Evolutionary conservation across 2,888 invertebrate genomes (phyloP).

Genomic region (Tenthredo scrophulariae): DNA sequence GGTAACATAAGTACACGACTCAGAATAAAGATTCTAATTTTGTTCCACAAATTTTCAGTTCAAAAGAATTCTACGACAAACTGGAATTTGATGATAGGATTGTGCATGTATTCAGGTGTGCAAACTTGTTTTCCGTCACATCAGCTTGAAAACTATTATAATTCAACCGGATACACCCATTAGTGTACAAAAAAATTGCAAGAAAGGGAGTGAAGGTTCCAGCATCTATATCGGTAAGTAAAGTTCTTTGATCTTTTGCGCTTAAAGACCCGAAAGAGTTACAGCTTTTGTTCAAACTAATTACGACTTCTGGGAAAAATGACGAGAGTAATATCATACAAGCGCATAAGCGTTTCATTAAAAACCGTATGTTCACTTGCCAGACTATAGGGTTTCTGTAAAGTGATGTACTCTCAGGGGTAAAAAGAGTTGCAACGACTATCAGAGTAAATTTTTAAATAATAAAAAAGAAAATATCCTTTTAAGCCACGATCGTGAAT

Average conservation of each 20-base stretch:
- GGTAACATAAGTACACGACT: too few species aligned
- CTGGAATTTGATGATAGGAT: too few species aligned
- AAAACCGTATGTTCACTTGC: background rate
- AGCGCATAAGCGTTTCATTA: background rate
- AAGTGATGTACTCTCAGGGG: background rate
- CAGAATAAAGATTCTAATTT: too few species aligned
- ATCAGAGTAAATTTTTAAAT: background rate
- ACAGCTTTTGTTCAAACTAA: background rate
- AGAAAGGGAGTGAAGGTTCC: background rate
- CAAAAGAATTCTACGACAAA: too few species aligned
- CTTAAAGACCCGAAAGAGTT: background rate
- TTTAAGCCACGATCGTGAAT: background rate
- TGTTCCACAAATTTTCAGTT: too few species aligned
- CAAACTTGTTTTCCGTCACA: background rate
- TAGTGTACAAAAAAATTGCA: background rate
- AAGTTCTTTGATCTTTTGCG: background rate
- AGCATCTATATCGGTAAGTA: background rate
- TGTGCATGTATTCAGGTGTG: too few species aligned
- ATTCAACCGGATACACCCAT: background rate
- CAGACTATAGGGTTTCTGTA: background rate
- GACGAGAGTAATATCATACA: background rate
- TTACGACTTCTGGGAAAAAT: background rate
- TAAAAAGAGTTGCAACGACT: background rate
- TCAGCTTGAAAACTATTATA: background rate
- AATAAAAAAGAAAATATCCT: background rate